phyloP scores from a whole-genome alignment of 92 coral and sea anemone species.

The Montipora capitata region DNA sequence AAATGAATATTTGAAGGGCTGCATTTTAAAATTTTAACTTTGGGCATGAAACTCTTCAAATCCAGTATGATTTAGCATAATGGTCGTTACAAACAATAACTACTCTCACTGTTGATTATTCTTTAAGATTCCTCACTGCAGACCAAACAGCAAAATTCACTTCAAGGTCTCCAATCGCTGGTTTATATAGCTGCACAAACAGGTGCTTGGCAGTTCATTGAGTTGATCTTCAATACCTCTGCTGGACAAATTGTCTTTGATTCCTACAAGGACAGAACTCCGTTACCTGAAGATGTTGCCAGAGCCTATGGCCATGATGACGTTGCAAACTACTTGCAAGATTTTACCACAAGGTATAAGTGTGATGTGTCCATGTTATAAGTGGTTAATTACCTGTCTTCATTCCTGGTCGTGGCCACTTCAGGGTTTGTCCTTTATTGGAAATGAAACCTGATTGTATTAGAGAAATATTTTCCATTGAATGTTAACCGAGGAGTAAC shows the following conservation, averaged over 20 bases:
- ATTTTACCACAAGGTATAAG: conserved; percentile 20
- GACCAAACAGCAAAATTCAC: neutral
- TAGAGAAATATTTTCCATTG: no score
- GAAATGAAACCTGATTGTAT: no score
- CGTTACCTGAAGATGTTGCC: conserved; percentile 61
- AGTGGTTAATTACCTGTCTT: no score
- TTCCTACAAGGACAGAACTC: conserved; percentile 22
- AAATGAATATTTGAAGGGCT: no score
- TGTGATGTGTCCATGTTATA: neutral
- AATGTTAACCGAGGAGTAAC: no score
- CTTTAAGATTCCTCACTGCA: neutral
- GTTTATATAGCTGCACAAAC: conserved; percentile 53
- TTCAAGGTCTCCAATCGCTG: conserved; percentile 24
- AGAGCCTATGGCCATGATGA: conserved; percentile 45
- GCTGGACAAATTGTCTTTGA: conserved; percentile 35
- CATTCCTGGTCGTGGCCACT: no score
- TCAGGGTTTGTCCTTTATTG: no score
- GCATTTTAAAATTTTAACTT: no score
- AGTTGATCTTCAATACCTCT: conserved; percentile 44
- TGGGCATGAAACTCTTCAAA: no score
- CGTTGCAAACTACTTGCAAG: conserved; percentile 30
- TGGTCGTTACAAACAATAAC: no score
- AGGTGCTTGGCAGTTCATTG: conserved; percentile 37
- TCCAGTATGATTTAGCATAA: no score
- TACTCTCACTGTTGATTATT: neutral